Evolutionary conservation across 2,797 vertebrate species (phyloP), one percentile per base, ranked within the genome.

Genomic region (Mustela erminea): DNA sequence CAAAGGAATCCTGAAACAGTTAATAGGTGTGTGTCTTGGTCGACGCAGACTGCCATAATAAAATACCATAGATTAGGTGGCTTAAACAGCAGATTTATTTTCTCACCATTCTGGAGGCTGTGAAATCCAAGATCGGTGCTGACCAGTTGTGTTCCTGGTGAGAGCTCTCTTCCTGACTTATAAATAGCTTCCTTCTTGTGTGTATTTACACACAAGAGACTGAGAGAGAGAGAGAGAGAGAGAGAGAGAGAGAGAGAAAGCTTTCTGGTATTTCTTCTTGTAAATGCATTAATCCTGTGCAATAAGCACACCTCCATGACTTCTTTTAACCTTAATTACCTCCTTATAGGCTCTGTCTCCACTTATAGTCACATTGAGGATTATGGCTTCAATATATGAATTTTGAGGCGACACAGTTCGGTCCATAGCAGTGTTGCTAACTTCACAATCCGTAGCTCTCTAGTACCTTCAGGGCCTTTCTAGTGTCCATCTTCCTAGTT

Each of bases 1-100:
- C 41, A 70, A 91, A 96, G 27, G 20, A 87, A 60, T 58, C 64
- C 80, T 95, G n/a, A 88, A 85, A 86, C 2, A 93, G 49, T 94
- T 95, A 62, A 15, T 75, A n/a, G 23, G 14, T 70, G 4, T 91
- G 7, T 96, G 1, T 72, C 32, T 97, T 66, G 35, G 35, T 68
- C 1, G 29, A 58, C 83, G 90, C 60, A 78, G 52, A 41, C 13
- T 87, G 41, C 49, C 83, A 17, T 87, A 60, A 43, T 23, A 82
- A 86, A 95, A 87, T 35, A 49, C 13, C 52, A 64, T 32, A n/a
- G 7, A 43, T 20, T 66, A 7, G 9, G 25, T 92, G 60, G n/a
- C 9, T 83, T 87, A 68, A 94, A 62, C 41, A 90, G 81, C 25
- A 84, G 77, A 52, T 85, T 84, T 80, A 60, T 90, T 77, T 93